Evolutionary conservation across 2,888 invertebrate genomes (phyloP), one percentile per base, ranked within the genome.

Genomic region (Cenopis cana): DNA sequence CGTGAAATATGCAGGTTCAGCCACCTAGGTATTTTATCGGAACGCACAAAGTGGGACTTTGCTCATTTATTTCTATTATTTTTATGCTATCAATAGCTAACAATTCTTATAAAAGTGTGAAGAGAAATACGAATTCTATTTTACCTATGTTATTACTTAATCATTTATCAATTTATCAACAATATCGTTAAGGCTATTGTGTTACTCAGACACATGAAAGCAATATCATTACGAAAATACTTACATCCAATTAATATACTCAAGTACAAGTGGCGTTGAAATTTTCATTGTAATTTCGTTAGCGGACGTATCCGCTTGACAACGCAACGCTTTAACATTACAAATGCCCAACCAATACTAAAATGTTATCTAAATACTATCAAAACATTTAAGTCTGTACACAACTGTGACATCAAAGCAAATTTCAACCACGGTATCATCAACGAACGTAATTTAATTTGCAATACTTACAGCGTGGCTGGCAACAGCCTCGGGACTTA

Each of bases 1-100:
- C 73, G 72, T 72, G 72, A 76, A 74, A 76, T 69, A 72, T 73
- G 57, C 70, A 46, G 56, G 68, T 67, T 73, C 72, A 71, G 73
- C 69, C 74, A 74, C 67, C 74, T 76, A 29, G 5, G 29, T 29
- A 71, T 74, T 67, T 61, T 66, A 56, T 49, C 55, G 38, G n/a
- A 46, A 20, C 49, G 54, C 66, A 71, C 55, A 67, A 71, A 61
- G 60, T 60, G 64, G 46, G 10, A 38, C 38, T 67, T 29, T 59
- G 61, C 52, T 38, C 59, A 65, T 50, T 52, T 17, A 36, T 18
- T 50, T 60, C 46, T 46, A 46, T 52, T 61, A 56, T 68, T 68
- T 52, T 54, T 55, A 61, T 61, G 33, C 24, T 24, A 24, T 24
- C 24, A 24, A 4, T 3, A 24, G 4, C 38, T 4, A 29, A 49